These are phyloP conservation scores for Nasonia giraulti DNA, from an alignment of 1,140 invertebrate species.

Conservation along the genomic window DNA sequence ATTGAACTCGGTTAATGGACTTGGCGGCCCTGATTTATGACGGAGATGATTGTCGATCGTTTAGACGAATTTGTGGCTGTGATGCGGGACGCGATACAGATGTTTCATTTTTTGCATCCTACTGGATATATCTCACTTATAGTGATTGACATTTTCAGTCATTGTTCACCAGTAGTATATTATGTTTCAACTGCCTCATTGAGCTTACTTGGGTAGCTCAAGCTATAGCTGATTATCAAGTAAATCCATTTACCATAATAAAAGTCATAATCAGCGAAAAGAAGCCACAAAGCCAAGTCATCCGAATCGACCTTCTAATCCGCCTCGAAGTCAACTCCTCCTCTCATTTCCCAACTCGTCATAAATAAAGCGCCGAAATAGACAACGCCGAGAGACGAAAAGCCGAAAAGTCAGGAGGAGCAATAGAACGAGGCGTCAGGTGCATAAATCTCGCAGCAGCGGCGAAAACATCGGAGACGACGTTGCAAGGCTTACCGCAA, in stretches of 20 bases:
- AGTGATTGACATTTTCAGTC: too few species aligned
- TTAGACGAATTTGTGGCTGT: not conserved
- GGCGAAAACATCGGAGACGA: conserved; percentile 23
- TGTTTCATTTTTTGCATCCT: not conserved
- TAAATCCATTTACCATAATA: conserved; percentile 32
- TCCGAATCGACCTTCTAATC: conserved; percentile 27
- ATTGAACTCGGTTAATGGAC: not conserved
- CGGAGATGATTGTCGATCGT: not conserved
- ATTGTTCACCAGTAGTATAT: too few species aligned
- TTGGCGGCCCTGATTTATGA: conserved; percentile 17
- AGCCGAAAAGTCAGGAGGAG: conserved; percentile 1
- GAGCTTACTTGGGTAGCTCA: too few species aligned
- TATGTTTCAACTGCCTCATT: too few species aligned
- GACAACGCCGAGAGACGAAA: not conserved
- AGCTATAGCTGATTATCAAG: not conserved
- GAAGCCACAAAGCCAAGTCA: conserved; percentile 4
- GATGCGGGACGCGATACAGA: not conserved
- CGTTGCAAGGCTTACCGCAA: conserved; percentile 39
- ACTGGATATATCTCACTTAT: too few species aligned
- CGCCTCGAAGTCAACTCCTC: not conserved
- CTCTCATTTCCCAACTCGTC: not conserved
- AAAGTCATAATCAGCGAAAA: conserved; percentile 28
- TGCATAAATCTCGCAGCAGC: conserved; percentile 31
- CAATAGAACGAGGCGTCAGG: not conserved
- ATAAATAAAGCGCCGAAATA: conserved; percentile 25